phyloP scores from a whole-genome alignment of 2,113 vertebrate genomes.

The Phocoena phocoena region DNA sequence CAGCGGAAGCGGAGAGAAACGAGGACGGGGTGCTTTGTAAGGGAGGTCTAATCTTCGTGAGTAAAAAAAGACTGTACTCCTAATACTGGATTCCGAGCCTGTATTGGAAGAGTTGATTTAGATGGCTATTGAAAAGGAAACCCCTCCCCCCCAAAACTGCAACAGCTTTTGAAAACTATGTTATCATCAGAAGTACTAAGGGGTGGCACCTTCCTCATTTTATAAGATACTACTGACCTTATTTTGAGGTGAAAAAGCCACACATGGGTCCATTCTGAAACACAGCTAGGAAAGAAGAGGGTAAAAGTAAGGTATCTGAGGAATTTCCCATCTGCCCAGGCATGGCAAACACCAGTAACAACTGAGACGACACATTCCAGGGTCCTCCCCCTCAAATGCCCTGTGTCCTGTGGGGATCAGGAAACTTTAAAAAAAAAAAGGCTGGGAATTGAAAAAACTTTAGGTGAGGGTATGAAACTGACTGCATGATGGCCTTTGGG shows the following conservation, averaged over 20 bases:
- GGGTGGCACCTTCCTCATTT: not conserved
- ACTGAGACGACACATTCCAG: not conserved
- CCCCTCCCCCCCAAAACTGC: not conserved
- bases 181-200: conserved; percentile 16
- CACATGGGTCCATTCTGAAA: not conserved
- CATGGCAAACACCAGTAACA: not conserved
- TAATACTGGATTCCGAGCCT: not conserved
- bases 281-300: not conserved
- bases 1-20: not conserved
- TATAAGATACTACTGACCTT: not conserved
- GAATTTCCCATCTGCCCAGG: not conserved
- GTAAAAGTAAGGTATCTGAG: not conserved
- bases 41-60: not conserved
- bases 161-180: conserved; percentile 41
- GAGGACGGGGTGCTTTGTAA: not conserved
- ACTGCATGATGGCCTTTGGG: not conserved
- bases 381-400: not conserved
- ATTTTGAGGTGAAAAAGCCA: conserved; percentile 31
- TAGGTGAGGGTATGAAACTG: not conserved
- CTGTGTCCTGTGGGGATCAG: not conserved
- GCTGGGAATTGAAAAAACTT: not conserved
- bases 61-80: not conserved
- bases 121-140: not conserved
- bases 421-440: not conserved
- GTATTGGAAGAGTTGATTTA: not conserved